A percentile compares a stretch with the other conserved stretches of the same genome.
Evolutionary conservation across 2,797 vertebrate genomes (phyloP).

Genomic region (Florisuga fusca): DNA sequence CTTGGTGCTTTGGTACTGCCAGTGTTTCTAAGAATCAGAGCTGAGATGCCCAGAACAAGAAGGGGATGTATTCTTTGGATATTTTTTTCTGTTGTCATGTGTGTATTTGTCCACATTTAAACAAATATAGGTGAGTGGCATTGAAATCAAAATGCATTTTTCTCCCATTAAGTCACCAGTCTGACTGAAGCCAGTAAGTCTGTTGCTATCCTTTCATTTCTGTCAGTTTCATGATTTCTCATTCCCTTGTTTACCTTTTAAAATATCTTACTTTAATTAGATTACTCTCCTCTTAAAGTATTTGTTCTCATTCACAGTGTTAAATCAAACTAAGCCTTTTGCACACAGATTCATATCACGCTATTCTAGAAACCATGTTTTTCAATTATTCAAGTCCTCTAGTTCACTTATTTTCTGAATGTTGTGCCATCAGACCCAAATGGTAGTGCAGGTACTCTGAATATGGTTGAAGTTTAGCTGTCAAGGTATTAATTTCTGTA

Average conservation of each 20-base stretch:
- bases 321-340: slow-evolving; percentile 6
- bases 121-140: not conserved
- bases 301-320: not conserved
- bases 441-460: not conserved
- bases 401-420: not conserved
- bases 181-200: not conserved
- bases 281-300: not conserved
- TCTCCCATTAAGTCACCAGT: not conserved
- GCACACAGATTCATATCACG: not conserved
- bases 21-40: not conserved
- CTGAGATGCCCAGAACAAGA: not conserved
- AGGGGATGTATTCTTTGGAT: not conserved
- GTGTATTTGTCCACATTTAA: not conserved
- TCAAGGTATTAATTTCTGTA: not conserved
- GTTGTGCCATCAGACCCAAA: not conserved
- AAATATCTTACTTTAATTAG: not conserved
- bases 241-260: slow-evolving; percentile 10
- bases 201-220: not conserved
- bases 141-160: not conserved
- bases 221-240: not conserved
- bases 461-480: not conserved
- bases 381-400: not conserved
- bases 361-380: not conserved
- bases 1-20: not conserved
- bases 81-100: not conserved